Conservation (phyloP, 2,113 vertebrate species). For the Halcyon malimbica region DNA sequence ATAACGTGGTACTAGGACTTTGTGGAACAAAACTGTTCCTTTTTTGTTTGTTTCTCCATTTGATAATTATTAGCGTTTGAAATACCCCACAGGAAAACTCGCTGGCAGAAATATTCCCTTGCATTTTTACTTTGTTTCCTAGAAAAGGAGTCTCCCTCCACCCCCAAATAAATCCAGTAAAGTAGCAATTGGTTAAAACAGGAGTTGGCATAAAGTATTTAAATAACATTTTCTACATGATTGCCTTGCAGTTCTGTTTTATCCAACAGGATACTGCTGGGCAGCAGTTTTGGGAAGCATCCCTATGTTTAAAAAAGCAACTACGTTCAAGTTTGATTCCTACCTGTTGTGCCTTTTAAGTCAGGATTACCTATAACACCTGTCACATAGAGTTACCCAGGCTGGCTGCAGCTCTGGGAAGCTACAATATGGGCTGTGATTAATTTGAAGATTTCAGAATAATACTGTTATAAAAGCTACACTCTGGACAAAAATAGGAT, state of each 20-base stretch:
- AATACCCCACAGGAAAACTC: neutral
- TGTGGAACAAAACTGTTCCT: neutral
- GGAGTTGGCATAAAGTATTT: neutral
- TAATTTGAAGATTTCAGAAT: constrained; percentile 73
- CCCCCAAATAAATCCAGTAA: neutral
- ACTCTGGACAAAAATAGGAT: constrained; percentile 75
- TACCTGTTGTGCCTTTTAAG: constrained; percentile 67
- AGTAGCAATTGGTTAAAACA: neutral
- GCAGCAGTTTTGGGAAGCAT: neutral
- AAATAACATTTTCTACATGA: neutral
- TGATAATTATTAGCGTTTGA: neutral
- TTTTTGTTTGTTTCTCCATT: neutral
- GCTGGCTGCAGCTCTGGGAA: constrained; percentile 51
- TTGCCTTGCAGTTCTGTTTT: neutral
- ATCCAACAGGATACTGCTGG: neutral
- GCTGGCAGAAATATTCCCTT: neutral
- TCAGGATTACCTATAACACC: constrained; percentile 50
- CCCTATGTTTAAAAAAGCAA: constrained; percentile 16
- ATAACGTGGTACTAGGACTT: neutral
- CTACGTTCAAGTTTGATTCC: constrained; percentile 20
- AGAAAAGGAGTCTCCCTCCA: neutral
- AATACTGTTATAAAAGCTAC: constrained; percentile 71
- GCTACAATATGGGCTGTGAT: constrained; percentile 57
- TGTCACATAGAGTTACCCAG: constrained; percentile 27
- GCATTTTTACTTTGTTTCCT: neutral